phyloP scores from a whole-genome alignment of 2,797 vertebrate species.

The Brachyalestes nurse region DNA sequence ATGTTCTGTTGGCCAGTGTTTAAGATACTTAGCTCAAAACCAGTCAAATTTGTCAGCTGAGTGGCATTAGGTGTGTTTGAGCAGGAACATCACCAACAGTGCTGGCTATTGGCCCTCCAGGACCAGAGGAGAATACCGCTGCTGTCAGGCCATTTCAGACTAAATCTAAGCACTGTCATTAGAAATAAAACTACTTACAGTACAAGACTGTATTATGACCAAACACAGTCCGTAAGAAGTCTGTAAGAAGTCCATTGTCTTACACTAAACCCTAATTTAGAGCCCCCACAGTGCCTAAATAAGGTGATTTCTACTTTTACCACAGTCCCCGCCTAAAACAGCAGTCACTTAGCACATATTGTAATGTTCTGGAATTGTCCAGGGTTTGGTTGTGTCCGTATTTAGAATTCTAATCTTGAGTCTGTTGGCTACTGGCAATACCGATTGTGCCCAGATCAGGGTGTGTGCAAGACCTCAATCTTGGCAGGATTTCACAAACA shows the following conservation, averaged over 20 bases:
- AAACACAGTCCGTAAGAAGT: neutral
- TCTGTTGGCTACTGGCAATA: conserved; percentile 41
- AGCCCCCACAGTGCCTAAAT: conserved; percentile 19
- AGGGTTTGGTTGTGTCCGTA: conserved; percentile 45
- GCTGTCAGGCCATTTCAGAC: too few relatives aligned
- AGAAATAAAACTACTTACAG: neutral
- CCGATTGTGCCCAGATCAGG: conserved; percentile 44
- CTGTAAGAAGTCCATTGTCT: conserved; percentile 19
- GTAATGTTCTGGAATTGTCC: conserved; percentile 43
- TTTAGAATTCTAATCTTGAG: conserved; percentile 42
- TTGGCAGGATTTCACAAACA: conserved; percentile 43
- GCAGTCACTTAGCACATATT: conserved; percentile 41
- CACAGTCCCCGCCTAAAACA: conserved; percentile 45
- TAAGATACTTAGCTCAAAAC: neutral
- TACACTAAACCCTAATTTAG: conserved; percentile 29
- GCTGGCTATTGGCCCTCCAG: too few relatives aligned
- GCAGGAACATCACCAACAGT: too few relatives aligned
- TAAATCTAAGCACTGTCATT: neutral
- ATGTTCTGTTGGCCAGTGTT: neutral
- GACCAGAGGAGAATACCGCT: too few relatives aligned
- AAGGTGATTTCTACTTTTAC: conserved; percentile 41
- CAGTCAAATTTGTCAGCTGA: too few relatives aligned
- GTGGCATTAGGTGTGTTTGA: too few relatives aligned
- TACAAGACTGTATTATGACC: neutral
- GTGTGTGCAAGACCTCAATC: conserved; percentile 39